Evolutionary conservation across 2,888 invertebrate genomes (phyloP).

Genomic region (Heteropelma amictum): DNA sequence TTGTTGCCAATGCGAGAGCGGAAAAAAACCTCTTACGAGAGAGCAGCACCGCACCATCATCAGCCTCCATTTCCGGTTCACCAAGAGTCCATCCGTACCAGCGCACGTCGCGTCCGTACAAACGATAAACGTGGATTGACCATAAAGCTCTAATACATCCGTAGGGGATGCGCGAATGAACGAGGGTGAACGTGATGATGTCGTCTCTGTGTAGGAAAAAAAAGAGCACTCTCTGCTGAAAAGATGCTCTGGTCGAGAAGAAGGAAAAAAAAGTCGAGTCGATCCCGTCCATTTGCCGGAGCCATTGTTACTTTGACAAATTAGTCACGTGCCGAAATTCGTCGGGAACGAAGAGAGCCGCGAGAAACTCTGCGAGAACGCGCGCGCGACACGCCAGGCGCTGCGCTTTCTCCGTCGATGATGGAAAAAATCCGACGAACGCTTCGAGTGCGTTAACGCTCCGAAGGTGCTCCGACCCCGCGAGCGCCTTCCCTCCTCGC

Average conservation of each 20-base stretch:
- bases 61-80: constrained; percentile 72
- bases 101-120: constrained; percentile 3
- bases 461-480: constrained; percentile 5
- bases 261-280: constrained; percentile 25
- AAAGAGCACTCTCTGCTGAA: constrained; percentile 20
- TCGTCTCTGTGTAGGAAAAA: neutral
- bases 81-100: constrained; percentile 41
- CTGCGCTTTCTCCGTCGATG: no score
- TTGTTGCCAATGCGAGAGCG: no score
- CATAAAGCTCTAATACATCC: constrained; percentile 74
- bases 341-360: neutral
- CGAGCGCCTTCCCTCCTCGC: constrained; percentile 60
- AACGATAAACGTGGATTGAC: constrained; percentile 62
- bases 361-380: constrained; percentile 5
- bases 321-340: constrained; percentile 70
- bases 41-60: no score
- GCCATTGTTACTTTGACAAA: constrained; percentile 65
- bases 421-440: neutral
- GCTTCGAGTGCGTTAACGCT: constrained; percentile 12
- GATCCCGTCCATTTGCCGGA: constrained; percentile 32
- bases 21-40: constrained; percentile 52
- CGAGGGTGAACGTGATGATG: constrained; percentile 27
- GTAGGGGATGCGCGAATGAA: constrained; percentile 61
- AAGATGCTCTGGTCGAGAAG: constrained; percentile 24
- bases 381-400: no score